Conservation (phyloP, 2,113 vertebrate genomes). For the Monopterus albus region DNA sequence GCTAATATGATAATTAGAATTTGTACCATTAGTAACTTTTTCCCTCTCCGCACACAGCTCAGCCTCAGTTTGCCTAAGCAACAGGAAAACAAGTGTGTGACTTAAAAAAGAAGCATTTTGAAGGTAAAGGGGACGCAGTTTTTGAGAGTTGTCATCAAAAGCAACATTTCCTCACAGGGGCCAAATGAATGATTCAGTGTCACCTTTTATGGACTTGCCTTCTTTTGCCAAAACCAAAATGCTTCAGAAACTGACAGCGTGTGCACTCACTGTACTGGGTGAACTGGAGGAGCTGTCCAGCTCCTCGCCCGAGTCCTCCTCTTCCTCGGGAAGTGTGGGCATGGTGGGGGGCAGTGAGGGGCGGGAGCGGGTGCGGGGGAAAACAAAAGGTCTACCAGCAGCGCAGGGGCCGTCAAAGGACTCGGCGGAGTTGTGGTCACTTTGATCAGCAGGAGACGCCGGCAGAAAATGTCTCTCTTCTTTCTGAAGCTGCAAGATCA, state of each 20-base stretch:
- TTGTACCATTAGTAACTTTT: no score
- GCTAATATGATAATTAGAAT: background rate
- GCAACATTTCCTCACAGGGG: no score
- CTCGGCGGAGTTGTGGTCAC: constrained; percentile 20
- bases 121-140: no score
- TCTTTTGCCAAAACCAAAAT: no score
- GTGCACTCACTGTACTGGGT: constrained; percentile 81
- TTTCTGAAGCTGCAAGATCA: constrained; percentile 43
- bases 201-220: no score
- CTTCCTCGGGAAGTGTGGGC: constrained; percentile 93
- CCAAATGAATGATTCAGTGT: no score
- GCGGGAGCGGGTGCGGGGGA: constrained; percentile 72
- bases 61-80: no score
- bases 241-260: background rate
- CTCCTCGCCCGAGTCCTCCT: constrained; percentile 89
- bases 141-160: no score
- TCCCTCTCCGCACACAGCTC: no score
- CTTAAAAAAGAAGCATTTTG: no score
- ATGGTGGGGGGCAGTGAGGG: constrained; percentile 80
- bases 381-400: constrained; percentile 53
- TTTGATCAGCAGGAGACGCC: constrained; percentile 25
- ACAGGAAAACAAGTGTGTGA: no score
- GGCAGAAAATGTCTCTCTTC: constrained; percentile 31
- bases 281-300: constrained; percentile 80
- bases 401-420: background rate